Percentiles rank a stretch among this genome's conserved stretches.
These are phyloP conservation scores for Rotaria sp. DNA, from an alignment of 2,888 invertebrate species.

Conservation along the genomic window DNA sequence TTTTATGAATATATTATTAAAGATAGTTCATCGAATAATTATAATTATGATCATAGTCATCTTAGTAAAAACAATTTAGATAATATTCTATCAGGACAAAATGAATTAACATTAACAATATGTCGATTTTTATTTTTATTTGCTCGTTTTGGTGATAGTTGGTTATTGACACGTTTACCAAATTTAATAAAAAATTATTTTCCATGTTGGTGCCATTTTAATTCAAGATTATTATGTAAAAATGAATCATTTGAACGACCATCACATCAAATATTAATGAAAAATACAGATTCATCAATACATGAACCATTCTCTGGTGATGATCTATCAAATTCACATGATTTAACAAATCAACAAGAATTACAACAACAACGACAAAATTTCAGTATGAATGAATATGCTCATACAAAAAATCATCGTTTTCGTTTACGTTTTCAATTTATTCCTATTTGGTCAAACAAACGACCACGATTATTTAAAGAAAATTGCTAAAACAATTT, in stretches of 20 bases:
- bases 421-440: background rate
- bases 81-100: background rate
- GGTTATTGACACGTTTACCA: conserved; percentile 10
- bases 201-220: conserved; percentile 22
- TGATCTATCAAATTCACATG: background rate
- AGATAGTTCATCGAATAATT: background rate
- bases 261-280: background rate
- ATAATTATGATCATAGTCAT: background rate
- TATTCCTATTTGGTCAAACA: background rate
- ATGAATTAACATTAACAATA: background rate
- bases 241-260: background rate
- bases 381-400: background rate
- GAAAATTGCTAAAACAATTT: background rate
- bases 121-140: conserved; percentile 11
- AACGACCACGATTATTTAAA: background rate
- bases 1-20: background rate
- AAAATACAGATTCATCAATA: background rate
- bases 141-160: conserved; percentile 22
- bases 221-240: background rate
- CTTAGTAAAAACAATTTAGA: background rate
- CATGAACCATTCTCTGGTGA: background rate
- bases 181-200: background rate
- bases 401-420: background rate
- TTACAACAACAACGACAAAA: background rate
- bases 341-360: background rate